Percentiles rank a stretch among this genome's conserved stretches.
phyloP scores from a whole-genome alignment of 2,888 invertebrate genomes.

The Seira musarum region DNA sequence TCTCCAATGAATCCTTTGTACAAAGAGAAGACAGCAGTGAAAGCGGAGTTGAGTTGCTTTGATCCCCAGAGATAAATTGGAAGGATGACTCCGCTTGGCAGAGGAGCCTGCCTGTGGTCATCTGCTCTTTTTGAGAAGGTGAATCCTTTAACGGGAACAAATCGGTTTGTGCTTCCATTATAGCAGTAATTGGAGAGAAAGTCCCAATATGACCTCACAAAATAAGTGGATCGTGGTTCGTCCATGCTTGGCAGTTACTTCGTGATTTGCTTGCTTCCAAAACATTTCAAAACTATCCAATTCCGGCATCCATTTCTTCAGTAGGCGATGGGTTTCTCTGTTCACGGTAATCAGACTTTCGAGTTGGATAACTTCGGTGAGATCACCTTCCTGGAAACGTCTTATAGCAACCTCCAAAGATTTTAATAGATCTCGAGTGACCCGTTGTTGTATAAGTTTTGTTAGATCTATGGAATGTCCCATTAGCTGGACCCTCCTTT shows the following conservation, averaged over 20 bases:
- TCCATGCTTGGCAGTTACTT: conserved; percentile 96
- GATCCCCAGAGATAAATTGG: conserved; percentile 97
- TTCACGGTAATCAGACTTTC: conserved; percentile 95
- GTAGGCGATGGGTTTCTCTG: conserved; percentile 92
- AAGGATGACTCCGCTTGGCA: conserved; percentile 81
- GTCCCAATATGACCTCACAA: conserved; percentile 98
- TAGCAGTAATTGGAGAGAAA: conserved; percentile 98
- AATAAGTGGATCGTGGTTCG: conserved; percentile 97
- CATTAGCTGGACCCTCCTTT: conserved; percentile 94
- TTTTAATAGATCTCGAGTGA: conserved; percentile 96
- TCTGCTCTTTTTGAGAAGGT: conserved; percentile 80
- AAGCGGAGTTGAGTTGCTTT: conserved; percentile 93
- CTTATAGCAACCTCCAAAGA: conserved; percentile 95
- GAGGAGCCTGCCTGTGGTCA: conserved; percentile 79
- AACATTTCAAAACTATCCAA: conserved; percentile 97
- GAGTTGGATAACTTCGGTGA: conserved; percentile 97
- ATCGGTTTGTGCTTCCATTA: conserved; percentile 94
- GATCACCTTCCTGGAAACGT: conserved; percentile 96
- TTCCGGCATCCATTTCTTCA: conserved; percentile 85
- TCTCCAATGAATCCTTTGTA: conserved; percentile 95
- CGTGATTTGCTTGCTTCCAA: conserved; percentile 97
- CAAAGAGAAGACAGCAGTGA: conserved; percentile 92
- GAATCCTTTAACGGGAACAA: conserved; percentile 90
- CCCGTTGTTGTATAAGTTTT: conserved; percentile 91
- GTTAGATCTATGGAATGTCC: conserved; percentile 97